phyloP scores from a whole-genome alignment of 2,797 vertebrate genomes.

The Brachymystax lenok region DNA sequence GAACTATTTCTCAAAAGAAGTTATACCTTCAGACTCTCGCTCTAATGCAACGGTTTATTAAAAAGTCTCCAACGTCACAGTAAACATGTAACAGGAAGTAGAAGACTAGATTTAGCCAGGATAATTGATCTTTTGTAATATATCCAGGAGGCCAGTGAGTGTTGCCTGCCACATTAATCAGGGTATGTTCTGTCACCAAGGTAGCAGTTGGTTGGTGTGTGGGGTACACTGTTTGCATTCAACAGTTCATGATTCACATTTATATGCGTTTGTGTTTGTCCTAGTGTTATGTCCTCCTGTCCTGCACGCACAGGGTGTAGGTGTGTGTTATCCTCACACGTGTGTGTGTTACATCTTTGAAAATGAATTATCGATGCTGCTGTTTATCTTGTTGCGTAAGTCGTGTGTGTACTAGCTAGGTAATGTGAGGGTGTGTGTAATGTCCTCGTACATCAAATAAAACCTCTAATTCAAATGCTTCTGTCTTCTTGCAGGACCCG shows the following conservation, averaged over 20 bases:
- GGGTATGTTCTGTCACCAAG: not conserved
- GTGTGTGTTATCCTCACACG: conserved; percentile 5
- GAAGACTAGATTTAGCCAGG: not conserved
- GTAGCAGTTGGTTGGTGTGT: conserved; percentile 4
- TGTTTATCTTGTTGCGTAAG: conserved; percentile 43
- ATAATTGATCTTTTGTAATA: not conserved
- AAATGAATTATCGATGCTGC: conserved; percentile 31
- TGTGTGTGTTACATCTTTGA: conserved; percentile 13
- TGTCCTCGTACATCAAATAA: conserved; percentile 48
- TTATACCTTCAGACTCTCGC: not conserved
- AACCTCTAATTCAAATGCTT: conserved; percentile 24
- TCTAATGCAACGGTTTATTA: not conserved
- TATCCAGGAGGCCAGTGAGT: not conserved
- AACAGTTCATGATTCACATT: conserved; percentile 35
- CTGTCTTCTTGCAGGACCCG: conserved; percentile 83
- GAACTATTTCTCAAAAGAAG: not conserved
- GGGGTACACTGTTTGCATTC: conserved; percentile 45
- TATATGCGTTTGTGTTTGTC: conserved; percentile 44
- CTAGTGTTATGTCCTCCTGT: conserved; percentile 13
- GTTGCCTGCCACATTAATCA: not conserved
- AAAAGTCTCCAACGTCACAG: not conserved
- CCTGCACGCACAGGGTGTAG: conserved; percentile 10
- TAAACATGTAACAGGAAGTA: not conserved
- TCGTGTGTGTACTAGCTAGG: not conserved
- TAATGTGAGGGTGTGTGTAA: conserved; percentile 30